These are phyloP conservation scores for Pollenia angustigena DNA, from an alignment of 2,888 invertebrate species.

Conservation along the genomic window DNA sequence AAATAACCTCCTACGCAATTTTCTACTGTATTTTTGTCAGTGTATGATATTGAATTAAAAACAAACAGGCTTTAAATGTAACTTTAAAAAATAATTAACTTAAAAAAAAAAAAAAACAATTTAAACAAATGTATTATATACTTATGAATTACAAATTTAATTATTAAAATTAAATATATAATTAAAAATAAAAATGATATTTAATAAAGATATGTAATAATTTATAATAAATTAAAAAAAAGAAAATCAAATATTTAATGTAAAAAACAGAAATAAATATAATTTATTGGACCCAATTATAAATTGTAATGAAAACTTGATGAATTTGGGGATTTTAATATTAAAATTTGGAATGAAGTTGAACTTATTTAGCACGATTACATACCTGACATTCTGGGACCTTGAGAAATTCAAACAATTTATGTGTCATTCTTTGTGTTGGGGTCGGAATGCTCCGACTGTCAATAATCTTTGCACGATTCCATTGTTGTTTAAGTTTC, in stretches of 20 bases:
- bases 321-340: neutral
- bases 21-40: constrained; percentile 68
- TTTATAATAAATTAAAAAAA: constrained; percentile 43
- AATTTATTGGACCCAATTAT: constrained; percentile 63
- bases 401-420: too few relatives aligned
- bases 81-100: constrained; percentile 37
- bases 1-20: constrained; percentile 7
- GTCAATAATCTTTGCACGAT: too few relatives aligned
- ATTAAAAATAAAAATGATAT: constrained; percentile 7
- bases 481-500: too few relatives aligned
- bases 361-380: too few relatives aligned
- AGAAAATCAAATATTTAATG: constrained; percentile 7
- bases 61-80: constrained; percentile 62
- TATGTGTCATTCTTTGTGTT: too few relatives aligned
- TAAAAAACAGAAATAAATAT: constrained; percentile 57
- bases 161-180: constrained; percentile 32
- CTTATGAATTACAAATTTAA: constrained; percentile 50
- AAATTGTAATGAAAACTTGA: constrained; percentile 3
- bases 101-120: constrained; percentile 15
- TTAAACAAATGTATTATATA: constrained; percentile 63
- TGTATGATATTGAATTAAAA: constrained; percentile 46
- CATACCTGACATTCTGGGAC: too few relatives aligned
- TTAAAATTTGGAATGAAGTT: too few relatives aligned
- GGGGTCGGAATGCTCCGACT: too few relatives aligned
- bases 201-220: constrained; percentile 32